These are phyloP conservation scores for Cepphus grylle DNA, from an alignment of 2,113 vertebrate genomes.

Conservation along the genomic window DNA sequence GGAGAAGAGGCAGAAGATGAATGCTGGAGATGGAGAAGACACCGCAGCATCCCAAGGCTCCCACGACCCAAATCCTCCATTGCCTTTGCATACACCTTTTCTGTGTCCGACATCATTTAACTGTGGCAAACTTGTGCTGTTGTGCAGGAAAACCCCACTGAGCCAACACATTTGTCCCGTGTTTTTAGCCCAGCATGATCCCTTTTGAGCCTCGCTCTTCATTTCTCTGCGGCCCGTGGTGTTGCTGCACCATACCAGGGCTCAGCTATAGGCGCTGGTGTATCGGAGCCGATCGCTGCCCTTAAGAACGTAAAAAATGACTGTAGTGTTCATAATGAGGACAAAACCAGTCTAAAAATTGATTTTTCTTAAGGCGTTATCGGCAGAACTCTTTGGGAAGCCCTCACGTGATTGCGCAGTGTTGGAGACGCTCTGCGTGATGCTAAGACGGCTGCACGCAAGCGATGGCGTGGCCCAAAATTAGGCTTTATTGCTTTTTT, in stretches of 20 bases:
- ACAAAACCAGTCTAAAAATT: not conserved
- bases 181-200: not conserved
- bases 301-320: not conserved
- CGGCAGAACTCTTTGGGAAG: not conserved
- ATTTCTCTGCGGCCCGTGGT: rapidly evolving
- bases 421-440: not conserved
- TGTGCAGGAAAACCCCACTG: not conserved
- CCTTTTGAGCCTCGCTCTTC: not conserved
- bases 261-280: not conserved
- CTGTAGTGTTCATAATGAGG: not conserved
- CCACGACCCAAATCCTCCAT: not conserved
- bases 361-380: not conserved
- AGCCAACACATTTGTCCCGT: rapidly evolving
- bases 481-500: rapidly evolving
- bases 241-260: not conserved
- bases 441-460: rapidly evolving
- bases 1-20: not conserved
- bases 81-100: not conserved
- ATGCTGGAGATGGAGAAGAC: no score
- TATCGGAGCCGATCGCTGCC: not conserved
- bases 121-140: rapidly evolving
- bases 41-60: not conserved
- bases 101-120: not conserved
- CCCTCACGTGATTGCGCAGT: rapidly evolving
- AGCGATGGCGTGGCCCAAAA: rapidly evolving